Evolutionary conservation across 2,113 vertebrate genomes (phyloP).

Genomic region (Megaleporinus macrocephalus): DNA sequence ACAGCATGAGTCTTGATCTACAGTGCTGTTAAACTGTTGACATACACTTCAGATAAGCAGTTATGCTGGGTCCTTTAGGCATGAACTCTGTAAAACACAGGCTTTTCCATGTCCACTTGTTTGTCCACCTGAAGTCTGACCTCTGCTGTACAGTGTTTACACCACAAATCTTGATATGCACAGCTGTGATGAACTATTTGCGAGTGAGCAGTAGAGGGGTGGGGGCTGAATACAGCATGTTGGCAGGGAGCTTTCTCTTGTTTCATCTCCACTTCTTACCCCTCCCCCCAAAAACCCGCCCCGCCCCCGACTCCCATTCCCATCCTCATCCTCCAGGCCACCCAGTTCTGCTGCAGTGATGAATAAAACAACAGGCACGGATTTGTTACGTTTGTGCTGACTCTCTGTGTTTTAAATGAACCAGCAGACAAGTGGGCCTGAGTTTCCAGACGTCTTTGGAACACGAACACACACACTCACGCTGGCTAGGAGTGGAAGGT

Average conservation of each 20-base stretch:
- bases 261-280: conserved; percentile 25
- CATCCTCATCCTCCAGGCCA: conserved; percentile 64
- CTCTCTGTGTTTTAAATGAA: conserved; percentile 72
- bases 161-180: background rate
- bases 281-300: background rate
- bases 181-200: conserved; percentile 11
- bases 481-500: conserved; percentile 44
- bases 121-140: conserved; percentile 30
- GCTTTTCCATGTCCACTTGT: background rate
- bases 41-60: too few relatives aligned
- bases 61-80: background rate
- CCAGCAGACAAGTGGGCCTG: conserved; percentile 53
- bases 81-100: background rate
- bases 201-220: background rate
- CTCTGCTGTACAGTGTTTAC: background rate
- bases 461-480: conserved; percentile 11
- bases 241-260: conserved; percentile 7
- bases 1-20: background rate
- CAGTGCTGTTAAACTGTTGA: background rate
- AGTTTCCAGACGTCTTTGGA: conserved; percentile 55
- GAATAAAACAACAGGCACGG: conserved; percentile 79
- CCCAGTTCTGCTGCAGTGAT: conserved; percentile 72
- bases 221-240: background rate
- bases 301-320: too few relatives aligned
- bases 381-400: conserved; percentile 71